Evolutionary conservation across 2,888 invertebrate species (phyloP), one percentile per base, ranked within the genome.

Genomic region (Neoaliturus tenellus): DNA sequence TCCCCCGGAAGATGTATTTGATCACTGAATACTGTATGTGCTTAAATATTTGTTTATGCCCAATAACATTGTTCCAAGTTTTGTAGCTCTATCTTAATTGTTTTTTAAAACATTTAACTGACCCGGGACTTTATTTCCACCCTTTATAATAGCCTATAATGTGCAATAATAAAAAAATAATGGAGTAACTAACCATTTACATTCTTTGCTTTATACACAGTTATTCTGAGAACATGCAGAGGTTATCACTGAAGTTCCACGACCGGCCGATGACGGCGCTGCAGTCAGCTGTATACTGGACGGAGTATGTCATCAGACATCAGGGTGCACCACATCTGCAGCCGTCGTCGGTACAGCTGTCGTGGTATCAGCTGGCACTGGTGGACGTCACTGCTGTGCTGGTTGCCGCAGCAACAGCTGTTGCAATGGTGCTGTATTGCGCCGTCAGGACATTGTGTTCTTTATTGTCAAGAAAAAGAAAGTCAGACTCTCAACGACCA

Each of bases 311-410:
- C 23, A 82, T 88, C 12, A 83, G 87, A 25, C 87, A 89, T 71
- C 86, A 87, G 71, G 89, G 88, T 41, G 86, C 88, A 4, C 28
- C 48, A 6, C 87, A 89, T 73, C 83, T 89, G 31, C 85, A 86
- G 33, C 85, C 87, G n/a, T 83, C 87, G 2, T 87, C 88, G 1
- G 82, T 87, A 33, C 82, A 87, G 25, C 69, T 89, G 67, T 86
- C 87, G 25, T 87, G 86, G 82, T 86, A 88, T 69, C 86, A 88
- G 62, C 88, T 88, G 69, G 84, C 87, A 55, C 85, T 87, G 28
- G 83, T 88, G 48, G 89, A 89, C 85, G 86, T 88, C 17, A 58
- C 85, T n/a, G 55, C 41, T 5, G 44, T 82, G 5, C 35, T 85
- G 28, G 6, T 80, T 0, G 12, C 75, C 2, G 73, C 73, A 31